Conservation (phyloP, 2,113 vertebrate genomes). For the Stegostoma tigrinum region DNA sequence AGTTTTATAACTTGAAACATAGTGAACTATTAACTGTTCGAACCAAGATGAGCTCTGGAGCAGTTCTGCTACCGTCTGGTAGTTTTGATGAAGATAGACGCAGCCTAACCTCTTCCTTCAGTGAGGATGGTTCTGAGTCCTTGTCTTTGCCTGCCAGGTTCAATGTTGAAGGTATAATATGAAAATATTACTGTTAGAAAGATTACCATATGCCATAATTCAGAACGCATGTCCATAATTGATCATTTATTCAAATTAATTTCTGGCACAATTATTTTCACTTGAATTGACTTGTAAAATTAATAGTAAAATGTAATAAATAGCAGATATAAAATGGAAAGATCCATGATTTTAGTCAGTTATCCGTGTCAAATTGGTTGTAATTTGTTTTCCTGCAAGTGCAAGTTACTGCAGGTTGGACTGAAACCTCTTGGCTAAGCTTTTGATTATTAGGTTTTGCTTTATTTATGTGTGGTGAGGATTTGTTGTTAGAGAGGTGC, state of each 20-base stretch:
- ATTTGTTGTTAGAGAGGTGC: too few species aligned
- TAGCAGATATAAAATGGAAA: neutral
- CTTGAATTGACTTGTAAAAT: neutral
- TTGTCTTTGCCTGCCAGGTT: neutral
- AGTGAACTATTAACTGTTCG: constrained; percentile 42
- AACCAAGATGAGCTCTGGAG: constrained; percentile 64
- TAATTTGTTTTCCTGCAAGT: neutral
- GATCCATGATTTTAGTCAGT: neutral
- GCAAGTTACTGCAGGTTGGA: neutral
- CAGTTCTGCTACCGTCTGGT: constrained; percentile 60
- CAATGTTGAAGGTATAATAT: neutral
- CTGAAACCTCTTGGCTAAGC: too few species aligned
- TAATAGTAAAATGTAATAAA: neutral
- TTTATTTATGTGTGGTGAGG: neutral
- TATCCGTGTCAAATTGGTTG: neutral
- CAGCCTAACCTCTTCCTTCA: constrained; percentile 49
- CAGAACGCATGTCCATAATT: too few species aligned
- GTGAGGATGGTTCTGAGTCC: constrained; percentile 45
- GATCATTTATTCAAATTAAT: neutral
- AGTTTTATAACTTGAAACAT: constrained; percentile 11
- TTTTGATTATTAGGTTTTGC: neutral
- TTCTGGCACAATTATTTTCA: neutral
- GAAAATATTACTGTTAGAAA: neutral
- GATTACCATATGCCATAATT: neutral
- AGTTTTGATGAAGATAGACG: constrained; percentile 68